Evolutionary conservation across 1,140 invertebrate species (phyloP).

Genomic region (Drosophila takahashii): DNA sequence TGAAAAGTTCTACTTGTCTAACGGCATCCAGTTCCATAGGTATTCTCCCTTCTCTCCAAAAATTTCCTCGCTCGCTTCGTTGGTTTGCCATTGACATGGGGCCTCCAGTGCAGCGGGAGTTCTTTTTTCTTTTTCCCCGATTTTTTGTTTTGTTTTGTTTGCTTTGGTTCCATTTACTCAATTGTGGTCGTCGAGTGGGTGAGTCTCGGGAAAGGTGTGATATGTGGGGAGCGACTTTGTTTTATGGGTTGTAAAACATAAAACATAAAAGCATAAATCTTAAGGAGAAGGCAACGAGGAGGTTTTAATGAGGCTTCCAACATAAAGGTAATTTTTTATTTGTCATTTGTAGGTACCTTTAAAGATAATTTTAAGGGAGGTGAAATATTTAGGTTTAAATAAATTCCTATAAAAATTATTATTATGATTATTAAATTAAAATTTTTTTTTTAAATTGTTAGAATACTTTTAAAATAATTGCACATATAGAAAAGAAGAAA

Average conservation of each 20-base stretch:
- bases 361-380: background rate
- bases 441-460: too few species aligned
- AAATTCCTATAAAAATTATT: too few species aligned
- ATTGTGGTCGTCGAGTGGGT: constrained; percentile 34
- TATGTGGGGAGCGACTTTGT: constrained; percentile 15
- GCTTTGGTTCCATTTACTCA: constrained; percentile 42
- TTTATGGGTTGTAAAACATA: constrained; percentile 22
- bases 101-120: constrained; percentile 20
- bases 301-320: constrained; percentile 21
- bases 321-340: constrained; percentile 7
- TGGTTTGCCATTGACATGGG: constrained; percentile 38
- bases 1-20: constrained; percentile 41
- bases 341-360: background rate
- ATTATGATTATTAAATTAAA: background rate
- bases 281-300: background rate
- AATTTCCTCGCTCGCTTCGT: constrained; percentile 12
- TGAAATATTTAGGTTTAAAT: too few species aligned
- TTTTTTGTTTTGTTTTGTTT: constrained; percentile 18
- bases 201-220: constrained; percentile 20
- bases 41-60: background rate
- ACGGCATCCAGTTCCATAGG: constrained; percentile 26
- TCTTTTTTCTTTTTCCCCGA: constrained; percentile 25
- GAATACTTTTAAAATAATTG: too few species aligned
- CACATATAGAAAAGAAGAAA: too few species aligned
- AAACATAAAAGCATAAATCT: constrained; percentile 13